A percentile compares a stretch with the other conserved stretches of the same genome.
These are phyloP conservation scores for Andrena hattorfiana DNA, from an alignment of 2,888 invertebrate species.

Conservation along the genomic window DNA sequence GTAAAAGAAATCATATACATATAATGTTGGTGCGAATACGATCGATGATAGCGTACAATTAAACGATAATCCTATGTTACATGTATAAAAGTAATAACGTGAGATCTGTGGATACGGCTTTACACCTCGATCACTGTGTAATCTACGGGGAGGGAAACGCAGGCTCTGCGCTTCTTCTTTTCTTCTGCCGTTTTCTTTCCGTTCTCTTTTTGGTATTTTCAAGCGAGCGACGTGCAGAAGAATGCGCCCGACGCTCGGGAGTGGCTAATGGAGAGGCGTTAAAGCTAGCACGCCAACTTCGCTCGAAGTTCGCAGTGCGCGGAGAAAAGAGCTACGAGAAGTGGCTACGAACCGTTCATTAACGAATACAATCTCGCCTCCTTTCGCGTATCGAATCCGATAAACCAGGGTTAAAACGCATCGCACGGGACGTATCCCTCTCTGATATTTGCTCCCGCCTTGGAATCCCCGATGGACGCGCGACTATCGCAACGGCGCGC, in stretches of 20 bases:
- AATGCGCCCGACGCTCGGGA: slow-evolving; percentile 7
- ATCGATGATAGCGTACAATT: slow-evolving; percentile 73
- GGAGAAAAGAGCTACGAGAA: slow-evolving; percentile 23
- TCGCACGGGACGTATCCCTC: background rate
- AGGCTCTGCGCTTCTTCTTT: slow-evolving; percentile 35
- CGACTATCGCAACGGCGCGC: slow-evolving; percentile 23
- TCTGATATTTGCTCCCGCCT: background rate
- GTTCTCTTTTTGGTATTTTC: slow-evolving; percentile 24
- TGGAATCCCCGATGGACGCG: background rate
- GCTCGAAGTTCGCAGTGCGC: slow-evolving; percentile 28
- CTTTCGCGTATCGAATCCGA: slow-evolving; percentile 12
- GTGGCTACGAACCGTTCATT: slow-evolving; percentile 13
- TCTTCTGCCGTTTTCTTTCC: slow-evolving; percentile 26
- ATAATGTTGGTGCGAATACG: slow-evolving; percentile 77
- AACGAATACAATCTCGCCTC: slow-evolving; percentile 25
- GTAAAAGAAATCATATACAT: slow-evolving; percentile 69
- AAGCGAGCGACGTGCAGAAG: slow-evolving; percentile 27
- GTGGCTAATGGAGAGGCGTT: slow-evolving; percentile 43
- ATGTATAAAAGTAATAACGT: slow-evolving; percentile 71
- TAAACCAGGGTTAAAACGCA: slow-evolving; percentile 5
- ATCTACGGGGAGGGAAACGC: slow-evolving; percentile 51
- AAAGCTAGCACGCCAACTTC: slow-evolving; percentile 57
- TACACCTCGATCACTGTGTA: slow-evolving; percentile 73
- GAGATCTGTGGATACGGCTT: slow-evolving; percentile 83
- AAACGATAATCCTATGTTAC: slow-evolving; percentile 69